Base-by-base conservation (phyloP, 2,797 vertebrate genomes). In the Peromyscus aztecus region DNA sequence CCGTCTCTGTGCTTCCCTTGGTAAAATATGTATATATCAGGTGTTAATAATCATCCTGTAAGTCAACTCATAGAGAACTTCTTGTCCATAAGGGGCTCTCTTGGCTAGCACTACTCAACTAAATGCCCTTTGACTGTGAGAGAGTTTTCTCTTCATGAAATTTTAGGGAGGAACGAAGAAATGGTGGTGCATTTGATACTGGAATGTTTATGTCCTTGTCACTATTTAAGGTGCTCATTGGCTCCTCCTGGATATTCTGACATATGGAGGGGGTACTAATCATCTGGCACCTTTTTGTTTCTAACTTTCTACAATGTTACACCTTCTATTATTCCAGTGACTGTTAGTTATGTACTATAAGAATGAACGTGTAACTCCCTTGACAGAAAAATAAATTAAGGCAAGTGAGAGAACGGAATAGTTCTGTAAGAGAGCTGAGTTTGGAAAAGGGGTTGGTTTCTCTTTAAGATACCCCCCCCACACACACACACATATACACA, bases 321-420 rank as follows among this genome's bases (percentile, higher is more conserved):
- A 12, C 6, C 1, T 61, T 85, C 61, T 65, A 37, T 59, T 46
- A 31, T 8, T 12, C n/a, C 57, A 65, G 27, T 27, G 27, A 61
- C 37, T 81, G 23, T 90, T n/a, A 43, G 0, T 11, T 93, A 52
- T 49, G 14, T 14, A 77, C 12, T 14, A 4, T 13, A 34, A 0
- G 10, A 27, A 19, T 75, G 19, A 52, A 52, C 0, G 2, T 59
- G 13, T 77, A 29, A 75, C 65, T 73, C 5, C 86, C 46, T 52
- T 94, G 43, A 89, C 90, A 69, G 55, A 75, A 31, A 46, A 14
- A 7, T 16, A 95, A 82, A 81, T 82, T 61, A 95, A 67, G 43
- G n/a, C 23, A 76, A 49, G 76, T 16, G 46, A 61, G 59, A 87
- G 31, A 81, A 69, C 2, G 2, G 57, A 78, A 46, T 4, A 57